Conservation (phyloP, 2,797 vertebrate genomes). For the Molossus alvarezi region DNA sequence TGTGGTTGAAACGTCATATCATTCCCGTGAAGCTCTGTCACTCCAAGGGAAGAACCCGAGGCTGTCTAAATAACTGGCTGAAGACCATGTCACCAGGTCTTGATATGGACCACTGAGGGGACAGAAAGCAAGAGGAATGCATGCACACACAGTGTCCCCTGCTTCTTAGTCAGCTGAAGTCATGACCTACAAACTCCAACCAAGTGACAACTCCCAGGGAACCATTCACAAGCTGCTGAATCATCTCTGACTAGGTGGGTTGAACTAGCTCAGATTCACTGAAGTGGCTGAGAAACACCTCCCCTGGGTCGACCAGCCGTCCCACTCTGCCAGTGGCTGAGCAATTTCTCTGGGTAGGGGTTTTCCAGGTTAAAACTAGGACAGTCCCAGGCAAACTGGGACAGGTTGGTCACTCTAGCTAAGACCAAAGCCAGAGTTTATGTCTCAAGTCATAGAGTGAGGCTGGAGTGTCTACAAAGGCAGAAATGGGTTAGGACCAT, state of each 20-base stretch:
- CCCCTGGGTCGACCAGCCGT: neutral
- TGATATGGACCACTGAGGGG: fast-evolving
- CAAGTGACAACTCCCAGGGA: neutral
- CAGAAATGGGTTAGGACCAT: neutral
- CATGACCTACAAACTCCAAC: neutral
- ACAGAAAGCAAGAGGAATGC: neutral
- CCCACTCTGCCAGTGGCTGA: neutral
- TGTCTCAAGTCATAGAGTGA: neutral
- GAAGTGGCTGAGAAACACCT: neutral
- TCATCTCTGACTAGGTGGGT: neutral
- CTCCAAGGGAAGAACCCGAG: neutral
- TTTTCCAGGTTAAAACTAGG: neutral
- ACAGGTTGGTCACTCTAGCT: neutral
- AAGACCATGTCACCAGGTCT: neutral
- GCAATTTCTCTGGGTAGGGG: neutral
- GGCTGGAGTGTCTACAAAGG: neutral
- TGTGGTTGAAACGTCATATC: neutral
- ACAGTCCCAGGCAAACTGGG: neutral
- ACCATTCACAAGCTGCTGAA: neutral
- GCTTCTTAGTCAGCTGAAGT: neutral
- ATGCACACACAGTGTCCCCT: neutral
- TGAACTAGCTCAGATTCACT: neutral
- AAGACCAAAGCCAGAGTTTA: neutral
- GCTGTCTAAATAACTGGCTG: neutral
- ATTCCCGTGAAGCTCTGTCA: neutral